Conservation (phyloP, 2,113 vertebrate species). For the Rousettus leschenaultii region DNA sequence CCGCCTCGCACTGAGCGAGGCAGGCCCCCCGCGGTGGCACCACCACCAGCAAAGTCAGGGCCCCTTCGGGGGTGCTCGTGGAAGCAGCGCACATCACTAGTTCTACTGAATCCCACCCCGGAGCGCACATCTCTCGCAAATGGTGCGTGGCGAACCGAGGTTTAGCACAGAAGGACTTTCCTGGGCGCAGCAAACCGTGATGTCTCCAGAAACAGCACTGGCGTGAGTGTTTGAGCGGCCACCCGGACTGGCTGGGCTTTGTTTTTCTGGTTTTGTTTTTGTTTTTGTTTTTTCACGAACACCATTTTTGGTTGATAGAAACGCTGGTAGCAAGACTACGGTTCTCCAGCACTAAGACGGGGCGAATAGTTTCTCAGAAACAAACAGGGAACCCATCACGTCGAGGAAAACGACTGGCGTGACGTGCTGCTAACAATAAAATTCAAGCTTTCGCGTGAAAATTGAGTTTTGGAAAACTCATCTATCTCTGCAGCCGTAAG, state of each 20-base stretch:
- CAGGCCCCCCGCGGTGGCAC: not conserved
- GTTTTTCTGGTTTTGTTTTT: too few species aligned
- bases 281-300: not conserved
- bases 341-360: not conserved
- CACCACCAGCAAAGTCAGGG: not conserved
- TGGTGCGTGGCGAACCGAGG: not conserved
- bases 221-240: not conserved
- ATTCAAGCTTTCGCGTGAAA: not conserved
- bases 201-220: not conserved
- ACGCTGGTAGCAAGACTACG: not conserved
- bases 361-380: constrained; percentile 16
- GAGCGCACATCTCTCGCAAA: not conserved
- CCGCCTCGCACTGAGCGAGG: not conserved
- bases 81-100: not conserved
- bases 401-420: not conserved
- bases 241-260: not conserved
- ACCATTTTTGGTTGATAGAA: not conserved
- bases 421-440: not conserved
- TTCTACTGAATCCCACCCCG: not conserved
- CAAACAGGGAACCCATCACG: not conserved
- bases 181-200: not conserved
- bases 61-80: not conserved
- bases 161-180: not conserved
- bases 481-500: not conserved
- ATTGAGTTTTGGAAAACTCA: not conserved